Conservation (phyloP, 2,888 invertebrate species). For the Aradus depressus region DNA sequence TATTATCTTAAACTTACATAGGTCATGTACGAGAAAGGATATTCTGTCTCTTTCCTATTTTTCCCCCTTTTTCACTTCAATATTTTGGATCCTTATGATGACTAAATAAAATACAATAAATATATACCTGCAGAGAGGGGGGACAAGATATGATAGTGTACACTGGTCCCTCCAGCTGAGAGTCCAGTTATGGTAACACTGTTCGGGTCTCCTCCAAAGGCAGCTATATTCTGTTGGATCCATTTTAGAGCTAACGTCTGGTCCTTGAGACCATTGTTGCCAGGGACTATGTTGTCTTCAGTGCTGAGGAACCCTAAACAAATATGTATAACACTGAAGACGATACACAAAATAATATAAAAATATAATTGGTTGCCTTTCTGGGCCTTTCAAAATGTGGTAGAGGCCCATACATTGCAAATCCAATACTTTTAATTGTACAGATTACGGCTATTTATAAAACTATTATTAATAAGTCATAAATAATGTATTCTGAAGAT, state of each 20-base stretch:
- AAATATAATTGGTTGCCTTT: neutral
- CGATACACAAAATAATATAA: neutral
- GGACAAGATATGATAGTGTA: slow-evolving; percentile 58
- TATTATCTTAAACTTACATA: neutral
- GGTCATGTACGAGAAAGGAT: neutral
- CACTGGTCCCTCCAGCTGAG: slow-evolving; percentile 36
- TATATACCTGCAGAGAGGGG: slow-evolving; percentile 46
- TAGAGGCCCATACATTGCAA: neutral
- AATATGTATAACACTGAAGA: neutral
- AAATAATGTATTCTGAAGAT: no score
- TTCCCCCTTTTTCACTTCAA: neutral
- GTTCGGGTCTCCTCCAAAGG: slow-evolving; percentile 45
- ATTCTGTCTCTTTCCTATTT: neutral
- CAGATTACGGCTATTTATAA: neutral
- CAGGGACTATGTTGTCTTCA: slow-evolving; percentile 53
- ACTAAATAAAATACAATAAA: no score
- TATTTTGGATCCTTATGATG: no score
- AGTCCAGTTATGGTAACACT: slow-evolving; percentile 55
- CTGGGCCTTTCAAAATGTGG: neutral
- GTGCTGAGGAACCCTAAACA: slow-evolving; percentile 58
- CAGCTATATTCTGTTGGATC: slow-evolving; percentile 44
- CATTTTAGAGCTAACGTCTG: slow-evolving; percentile 57
- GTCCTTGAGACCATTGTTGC: slow-evolving; percentile 62
- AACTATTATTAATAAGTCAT: neutral
- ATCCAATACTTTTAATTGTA: neutral